Percentiles rank a stretch among this genome's conserved stretches.
phyloP scores from a whole-genome alignment of 2,888 invertebrate species.

The Pteria penguin region DNA sequence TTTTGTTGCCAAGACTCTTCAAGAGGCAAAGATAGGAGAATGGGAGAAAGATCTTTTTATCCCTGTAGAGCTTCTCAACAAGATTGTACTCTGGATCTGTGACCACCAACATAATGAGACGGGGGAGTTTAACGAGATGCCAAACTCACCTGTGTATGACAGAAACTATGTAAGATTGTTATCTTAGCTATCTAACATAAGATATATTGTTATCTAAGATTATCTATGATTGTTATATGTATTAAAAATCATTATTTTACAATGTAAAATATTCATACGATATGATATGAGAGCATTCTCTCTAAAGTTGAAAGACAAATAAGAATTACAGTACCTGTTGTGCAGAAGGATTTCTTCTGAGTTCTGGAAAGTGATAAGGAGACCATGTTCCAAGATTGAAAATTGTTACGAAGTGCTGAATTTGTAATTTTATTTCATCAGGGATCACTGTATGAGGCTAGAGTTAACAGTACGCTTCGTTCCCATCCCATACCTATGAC shows the following conservation, averaged over 20 bases:
- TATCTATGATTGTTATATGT: no score
- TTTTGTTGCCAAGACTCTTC: constrained; percentile 92
- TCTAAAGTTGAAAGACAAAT: no score
- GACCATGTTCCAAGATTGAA: no score
- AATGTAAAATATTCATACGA: no score
- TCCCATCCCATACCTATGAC: constrained; percentile 87
- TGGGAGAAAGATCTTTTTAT: constrained; percentile 98
- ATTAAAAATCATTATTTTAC: no score
- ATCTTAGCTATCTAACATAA: no score
- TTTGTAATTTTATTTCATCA: constrained; percentile 36
- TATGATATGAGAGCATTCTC: no score
- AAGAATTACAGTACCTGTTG: no score
- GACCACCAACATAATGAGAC: constrained; percentile 88
- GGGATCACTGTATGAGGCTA: constrained; percentile 45
- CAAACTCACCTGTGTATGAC: constrained; percentile 83
- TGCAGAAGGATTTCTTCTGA: no score
- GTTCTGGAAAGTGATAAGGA: no score
- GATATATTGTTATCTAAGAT: no score
- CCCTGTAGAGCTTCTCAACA: constrained; percentile 91
- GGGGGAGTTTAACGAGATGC: constrained; percentile 86
- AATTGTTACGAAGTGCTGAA: no score
- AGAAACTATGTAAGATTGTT: constrained; percentile 88
- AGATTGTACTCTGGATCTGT: constrained; percentile 92
- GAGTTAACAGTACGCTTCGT: constrained; percentile 37
- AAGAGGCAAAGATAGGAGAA: constrained; percentile 95